These are phyloP conservation scores for Taeniopygia guttata DNA, from an alignment of 2,797 vertebrate species.

Conservation along the genomic window DNA sequence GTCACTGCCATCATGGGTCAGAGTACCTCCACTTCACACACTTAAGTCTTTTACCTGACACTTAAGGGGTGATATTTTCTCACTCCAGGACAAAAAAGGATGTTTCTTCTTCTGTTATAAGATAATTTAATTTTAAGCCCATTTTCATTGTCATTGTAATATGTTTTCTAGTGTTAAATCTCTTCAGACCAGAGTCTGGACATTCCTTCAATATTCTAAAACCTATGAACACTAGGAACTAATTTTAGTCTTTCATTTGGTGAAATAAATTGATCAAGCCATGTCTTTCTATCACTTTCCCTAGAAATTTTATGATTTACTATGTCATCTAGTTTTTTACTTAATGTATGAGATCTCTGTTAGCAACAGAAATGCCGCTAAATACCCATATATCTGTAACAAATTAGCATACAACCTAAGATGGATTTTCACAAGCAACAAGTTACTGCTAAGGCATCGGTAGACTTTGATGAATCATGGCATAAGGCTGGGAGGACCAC, in stretches of 20 bases:
- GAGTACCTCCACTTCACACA: not conserved
- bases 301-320: not conserved
- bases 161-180: not conserved
- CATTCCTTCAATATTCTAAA: not conserved
- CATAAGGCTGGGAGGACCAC: not conserved
- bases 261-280: not conserved
- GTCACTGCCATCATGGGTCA: fast-evolving
- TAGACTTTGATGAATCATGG: not conserved
- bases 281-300: not conserved
- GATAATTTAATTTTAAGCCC: not conserved
- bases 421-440: not conserved
- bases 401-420: not conserved
- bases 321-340: not conserved
- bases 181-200: not conserved
- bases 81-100: not conserved
- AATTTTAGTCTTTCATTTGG: not conserved
- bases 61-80: not conserved
- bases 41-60: not conserved
- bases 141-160: not conserved
- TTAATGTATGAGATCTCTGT: not conserved
- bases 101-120: not conserved
- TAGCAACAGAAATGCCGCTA: not conserved
- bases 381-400: not conserved
- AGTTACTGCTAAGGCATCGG: not conserved
- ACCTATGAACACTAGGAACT: not conserved